Evolutionary conservation across 2,113 vertebrate genomes (phyloP).

Genomic region (Synchiropus splendidus): DNA sequence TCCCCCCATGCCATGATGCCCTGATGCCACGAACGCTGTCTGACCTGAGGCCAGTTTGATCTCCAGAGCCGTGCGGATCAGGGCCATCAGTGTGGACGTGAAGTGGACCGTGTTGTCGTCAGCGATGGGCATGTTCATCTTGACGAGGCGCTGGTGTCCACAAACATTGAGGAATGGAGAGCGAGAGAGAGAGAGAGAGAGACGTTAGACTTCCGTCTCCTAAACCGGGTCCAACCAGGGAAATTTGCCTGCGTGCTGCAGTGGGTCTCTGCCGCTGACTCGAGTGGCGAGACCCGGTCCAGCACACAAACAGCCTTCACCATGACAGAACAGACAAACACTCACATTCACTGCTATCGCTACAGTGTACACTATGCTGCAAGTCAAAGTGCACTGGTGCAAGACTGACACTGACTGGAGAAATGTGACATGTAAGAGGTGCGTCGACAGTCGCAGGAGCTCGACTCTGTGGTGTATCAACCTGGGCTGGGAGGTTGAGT

Average conservation of each 20-base stretch:
- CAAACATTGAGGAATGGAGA: no score
- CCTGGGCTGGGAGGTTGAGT: slow-evolving; percentile 12
- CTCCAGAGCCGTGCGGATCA: slow-evolving; percentile 91
- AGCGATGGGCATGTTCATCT: slow-evolving; percentile 98
- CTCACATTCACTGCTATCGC: slow-evolving; percentile 51
- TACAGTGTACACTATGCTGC: slow-evolving; percentile 53
- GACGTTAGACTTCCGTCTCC: no score
- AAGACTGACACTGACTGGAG: slow-evolving; percentile 46
- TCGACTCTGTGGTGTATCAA: slow-evolving; percentile 55
- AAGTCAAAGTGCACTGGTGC: slow-evolving; percentile 60
- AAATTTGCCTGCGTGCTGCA: slow-evolving; percentile 61
- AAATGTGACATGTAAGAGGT: slow-evolving; percentile 60
- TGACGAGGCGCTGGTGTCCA: slow-evolving; percentile 79
- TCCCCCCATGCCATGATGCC: no score
- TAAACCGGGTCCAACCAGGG: slow-evolving; percentile 19
- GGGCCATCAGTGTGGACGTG: slow-evolving; percentile 93
- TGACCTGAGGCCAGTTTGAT: slow-evolving; percentile 94
- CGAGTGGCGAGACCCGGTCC: slow-evolving; percentile 6
- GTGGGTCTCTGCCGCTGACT: neutral
- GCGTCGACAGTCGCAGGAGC: slow-evolving; percentile 62
- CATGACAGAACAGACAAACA: slow-evolving; percentile 35
- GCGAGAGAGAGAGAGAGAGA: no score
- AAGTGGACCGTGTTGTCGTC: slow-evolving; percentile 88
- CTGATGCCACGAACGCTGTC: no score
- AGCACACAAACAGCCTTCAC: slow-evolving; percentile 65